Conservation (phyloP, 2,888 invertebrate genomes). For the Euplagia quadripunctaria region DNA sequence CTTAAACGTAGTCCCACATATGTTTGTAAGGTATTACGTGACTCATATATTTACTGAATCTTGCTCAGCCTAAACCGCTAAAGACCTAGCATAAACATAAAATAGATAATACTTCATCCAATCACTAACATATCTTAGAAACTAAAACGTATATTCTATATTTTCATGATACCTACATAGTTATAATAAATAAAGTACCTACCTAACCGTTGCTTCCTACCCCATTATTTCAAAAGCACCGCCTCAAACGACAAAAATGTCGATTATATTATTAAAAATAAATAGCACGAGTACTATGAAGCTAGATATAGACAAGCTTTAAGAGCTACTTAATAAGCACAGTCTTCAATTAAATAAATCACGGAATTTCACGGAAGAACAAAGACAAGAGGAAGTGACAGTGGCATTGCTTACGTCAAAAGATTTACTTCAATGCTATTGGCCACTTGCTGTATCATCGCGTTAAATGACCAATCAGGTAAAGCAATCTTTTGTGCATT, state of each 20-base stretch:
- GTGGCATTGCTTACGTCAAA: not conserved
- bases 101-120: constrained; percentile 22
- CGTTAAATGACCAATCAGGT: no score
- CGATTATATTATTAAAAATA: constrained; percentile 54
- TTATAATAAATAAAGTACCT: constrained; percentile 7
- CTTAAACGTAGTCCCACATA: constrained; percentile 14
- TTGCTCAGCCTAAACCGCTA: constrained; percentile 11
- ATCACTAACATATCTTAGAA: constrained; percentile 3
- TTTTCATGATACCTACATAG: not conserved
- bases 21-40: constrained; percentile 23
- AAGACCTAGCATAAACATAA: constrained; percentile 10
- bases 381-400: not conserved
- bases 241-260: constrained; percentile 71
- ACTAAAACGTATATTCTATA: constrained; percentile 3
- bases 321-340: constrained; percentile 57
- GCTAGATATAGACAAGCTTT: constrained; percentile 56
- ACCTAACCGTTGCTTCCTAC: constrained; percentile 4
- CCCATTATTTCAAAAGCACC: constrained; percentile 70
- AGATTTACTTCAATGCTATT: not conserved
- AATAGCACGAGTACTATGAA: constrained; percentile 58
- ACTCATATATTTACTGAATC: constrained; percentile 12
- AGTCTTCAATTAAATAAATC: constrained; percentile 47
- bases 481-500: no score
- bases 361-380: constrained; percentile 15
- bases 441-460: no score